A percentile compares a stretch with the other conserved stretches of the same genome.
Evolutionary conservation across 1,140 invertebrate species (phyloP).

Genomic region (Dreissena polymorpha): DNA sequence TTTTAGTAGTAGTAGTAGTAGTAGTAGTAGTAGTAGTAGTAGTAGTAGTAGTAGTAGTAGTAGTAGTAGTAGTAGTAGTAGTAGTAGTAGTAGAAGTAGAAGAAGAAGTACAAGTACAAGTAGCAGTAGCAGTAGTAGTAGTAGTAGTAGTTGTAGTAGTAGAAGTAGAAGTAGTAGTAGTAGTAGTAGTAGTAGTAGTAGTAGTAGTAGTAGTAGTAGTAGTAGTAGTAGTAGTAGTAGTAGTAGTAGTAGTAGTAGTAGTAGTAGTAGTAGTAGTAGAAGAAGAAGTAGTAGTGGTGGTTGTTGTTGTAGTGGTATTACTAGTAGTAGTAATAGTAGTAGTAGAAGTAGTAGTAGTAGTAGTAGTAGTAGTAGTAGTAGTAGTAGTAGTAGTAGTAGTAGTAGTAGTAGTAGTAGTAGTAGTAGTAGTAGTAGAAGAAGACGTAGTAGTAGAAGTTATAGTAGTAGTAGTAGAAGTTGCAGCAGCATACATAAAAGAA

Average conservation of each 20-base stretch:
- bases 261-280: conserved; percentile 2
- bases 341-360: not conserved
- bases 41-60: conserved; percentile 1
- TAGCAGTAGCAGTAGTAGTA: not conserved
- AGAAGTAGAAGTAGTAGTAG: not conserved
- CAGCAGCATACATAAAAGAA: not conserved
- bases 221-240: conserved; percentile 2
- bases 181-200: conserved; percentile 3
- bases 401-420: conserved; percentile 1
- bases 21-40: conserved; percentile 17
- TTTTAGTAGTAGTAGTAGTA: no score
- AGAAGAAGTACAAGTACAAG: not conserved
- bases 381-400: conserved; percentile 2
- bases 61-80: conserved; percentile 1
- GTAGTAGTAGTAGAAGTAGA: not conserved
- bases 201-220: conserved; percentile 2
- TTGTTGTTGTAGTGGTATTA: not conserved
- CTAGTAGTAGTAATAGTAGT: not conserved
- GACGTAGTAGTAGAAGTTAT: not conserved
- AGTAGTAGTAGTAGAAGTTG: not conserved
- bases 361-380: conserved; percentile 3
- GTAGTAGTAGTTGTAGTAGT: not conserved
- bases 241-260: conserved; percentile 1
- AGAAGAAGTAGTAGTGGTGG: not conserved
- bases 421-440: not conserved